Base-by-base conservation (phyloP, 2,888 invertebrate species). In the Anagyrus pseudococci region DNA sequence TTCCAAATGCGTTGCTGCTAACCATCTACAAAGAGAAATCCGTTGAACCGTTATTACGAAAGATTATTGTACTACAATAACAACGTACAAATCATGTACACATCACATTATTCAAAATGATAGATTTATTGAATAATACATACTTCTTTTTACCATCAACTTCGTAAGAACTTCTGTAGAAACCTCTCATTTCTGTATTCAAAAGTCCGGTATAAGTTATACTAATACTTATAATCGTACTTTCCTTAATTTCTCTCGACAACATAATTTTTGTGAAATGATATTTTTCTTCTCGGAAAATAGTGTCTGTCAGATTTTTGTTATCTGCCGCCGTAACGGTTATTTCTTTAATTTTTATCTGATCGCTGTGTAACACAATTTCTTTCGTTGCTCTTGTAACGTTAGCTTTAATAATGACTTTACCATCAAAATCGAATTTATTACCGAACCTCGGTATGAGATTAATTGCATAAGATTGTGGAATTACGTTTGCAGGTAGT, bases 1-100 rank as follows among this genome's bases (percentile, higher is more conserved):
- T 47, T 90, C 84, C 68, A 92, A 81, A 71, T 90, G 87, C 0
- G 91, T 89, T 0, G 88, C 88, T n/a, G 88, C 86, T 68, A 89
- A 87, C 76, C 85, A 85, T 70, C 86, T 85, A 49, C 53, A 56
- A 37, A 10, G 25, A 20, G 29, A 55, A 15, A 1, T 13, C 4
- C n/a, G n/a, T n/a, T n/a, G 46, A 37, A 17, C 29, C 15, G 4
- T 49, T 22, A 29, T 13, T 20, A 4, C 48, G 22, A 66, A 44
- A 2, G 55, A 33, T 43, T 20, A 15, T n/a, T 41, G 23, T 10
- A 22, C 40, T 41, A 41, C 41, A 44, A 44, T 19, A 10, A 29
- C 29, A 29, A 29, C 29, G 4, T 29, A 29, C 29, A 29, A 4
- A 7, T 29, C 10, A 29, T 29, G 4, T 29, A 29, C 10, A 29